Percentiles rank a stretch among this genome's conserved stretches.
Evolutionary conservation across 2,888 invertebrate genomes (phyloP).

Genomic region (Dynastes maya): DNA sequence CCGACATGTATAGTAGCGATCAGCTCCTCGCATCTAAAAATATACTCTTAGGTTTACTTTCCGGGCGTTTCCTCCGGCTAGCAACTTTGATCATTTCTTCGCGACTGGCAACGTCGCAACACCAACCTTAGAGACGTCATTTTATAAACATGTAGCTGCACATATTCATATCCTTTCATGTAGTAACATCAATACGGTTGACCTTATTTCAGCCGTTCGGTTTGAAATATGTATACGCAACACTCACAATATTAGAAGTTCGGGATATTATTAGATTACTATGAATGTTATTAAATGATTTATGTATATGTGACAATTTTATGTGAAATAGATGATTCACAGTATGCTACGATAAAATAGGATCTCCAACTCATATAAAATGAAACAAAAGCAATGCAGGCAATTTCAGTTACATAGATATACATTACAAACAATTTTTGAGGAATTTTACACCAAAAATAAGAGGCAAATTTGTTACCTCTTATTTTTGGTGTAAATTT

Average conservation of each 20-base stretch:
- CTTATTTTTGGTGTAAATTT: too few species aligned
- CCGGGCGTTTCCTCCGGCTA: conserved; percentile 19
- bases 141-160: conserved; percentile 18
- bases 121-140: conserved; percentile 22
- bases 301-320: neutral
- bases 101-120: neutral
- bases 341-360: too few species aligned
- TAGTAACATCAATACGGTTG: conserved; percentile 19
- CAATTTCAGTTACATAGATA: too few species aligned
- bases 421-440: too few species aligned
- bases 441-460: too few species aligned
- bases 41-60: conserved; percentile 12
- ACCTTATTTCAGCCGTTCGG: neutral
- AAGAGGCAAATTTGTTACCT: too few species aligned
- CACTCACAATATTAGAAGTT: neutral
- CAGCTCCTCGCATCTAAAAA: conserved; percentile 24
- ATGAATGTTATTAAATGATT: neutral
- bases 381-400: too few species aligned
- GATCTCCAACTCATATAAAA: too few species aligned
- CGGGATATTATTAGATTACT: neutral
- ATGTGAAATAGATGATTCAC: too few species aligned
- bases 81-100: conserved; percentile 27
- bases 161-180: neutral
- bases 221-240: neutral
- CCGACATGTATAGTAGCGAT: neutral